Conservation (phyloP, 1,140 invertebrate species). For the Popillia japonica region DNA sequence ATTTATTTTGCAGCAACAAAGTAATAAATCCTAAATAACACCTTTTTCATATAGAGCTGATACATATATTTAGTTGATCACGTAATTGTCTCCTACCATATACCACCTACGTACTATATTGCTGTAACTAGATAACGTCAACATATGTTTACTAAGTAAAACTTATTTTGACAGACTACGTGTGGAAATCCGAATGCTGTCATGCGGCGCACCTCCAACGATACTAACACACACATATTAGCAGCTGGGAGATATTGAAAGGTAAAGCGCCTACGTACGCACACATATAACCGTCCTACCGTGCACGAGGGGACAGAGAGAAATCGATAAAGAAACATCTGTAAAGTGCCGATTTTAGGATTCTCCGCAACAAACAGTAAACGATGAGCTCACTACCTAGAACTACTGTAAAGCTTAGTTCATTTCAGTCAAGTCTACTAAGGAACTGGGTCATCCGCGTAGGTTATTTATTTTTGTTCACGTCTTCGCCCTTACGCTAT, state of each 20-base stretch:
- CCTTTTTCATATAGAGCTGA: not conserved
- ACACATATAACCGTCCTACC: not conserved
- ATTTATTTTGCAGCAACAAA: not conserved
- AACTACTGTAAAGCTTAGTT: conserved; percentile 10
- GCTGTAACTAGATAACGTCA: not conserved
- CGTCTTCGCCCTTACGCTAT: not conserved
- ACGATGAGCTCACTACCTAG: not conserved
- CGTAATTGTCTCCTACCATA: conserved; percentile 18
- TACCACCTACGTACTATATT: conserved; percentile 20
- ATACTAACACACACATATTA: not conserved
- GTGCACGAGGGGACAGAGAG: not conserved
- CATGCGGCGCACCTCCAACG: conserved; percentile 18
- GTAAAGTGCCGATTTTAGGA: not conserved
- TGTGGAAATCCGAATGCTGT: conserved; percentile 6
- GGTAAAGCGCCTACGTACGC: not conserved
- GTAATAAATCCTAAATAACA: not conserved
- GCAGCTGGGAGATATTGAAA: not conserved
- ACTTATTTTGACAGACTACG: not conserved
- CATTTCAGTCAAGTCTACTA: conserved; percentile 1
- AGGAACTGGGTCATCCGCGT: conserved; percentile 25
- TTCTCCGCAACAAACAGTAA: conserved; percentile 9
- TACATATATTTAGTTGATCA: not conserved
- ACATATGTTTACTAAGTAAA: not conserved
- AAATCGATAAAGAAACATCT: not conserved
- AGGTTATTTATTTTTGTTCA: conserved; percentile 30